Evolutionary conservation across 2,113 vertebrate genomes (phyloP).

Genomic region (Chrysemys picta): DNA sequence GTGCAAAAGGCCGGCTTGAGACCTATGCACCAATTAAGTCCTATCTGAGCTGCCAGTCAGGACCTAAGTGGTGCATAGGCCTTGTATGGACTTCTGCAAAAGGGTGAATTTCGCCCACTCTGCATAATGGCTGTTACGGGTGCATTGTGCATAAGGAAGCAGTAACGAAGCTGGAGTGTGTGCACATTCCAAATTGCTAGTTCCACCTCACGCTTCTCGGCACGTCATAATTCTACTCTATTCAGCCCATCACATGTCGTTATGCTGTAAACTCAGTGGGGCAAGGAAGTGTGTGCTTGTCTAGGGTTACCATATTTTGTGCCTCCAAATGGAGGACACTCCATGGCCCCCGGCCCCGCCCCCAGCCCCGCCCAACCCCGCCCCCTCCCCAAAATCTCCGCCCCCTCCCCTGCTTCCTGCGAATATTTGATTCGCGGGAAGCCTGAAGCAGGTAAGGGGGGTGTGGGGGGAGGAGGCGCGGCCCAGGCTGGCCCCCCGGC

Average conservation of each 20-base stretch:
- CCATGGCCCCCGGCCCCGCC: too few relatives aligned
- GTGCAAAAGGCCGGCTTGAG: background rate
- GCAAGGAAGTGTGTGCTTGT: background rate
- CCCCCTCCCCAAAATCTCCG: too few relatives aligned
- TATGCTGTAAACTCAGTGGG: background rate
- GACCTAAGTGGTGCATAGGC: background rate
- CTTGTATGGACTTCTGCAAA: background rate
- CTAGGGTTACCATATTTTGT: too few relatives aligned
- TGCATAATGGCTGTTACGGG: fast-evolving
- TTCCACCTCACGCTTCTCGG: background rate
- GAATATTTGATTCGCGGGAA: too few relatives aligned
- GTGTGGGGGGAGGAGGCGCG: too few relatives aligned
- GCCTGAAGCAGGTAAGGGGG: too few relatives aligned
- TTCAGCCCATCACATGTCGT: background rate
- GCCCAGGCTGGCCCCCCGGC: too few relatives aligned
- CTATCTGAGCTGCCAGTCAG: background rate
- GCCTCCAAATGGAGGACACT: too few relatives aligned
- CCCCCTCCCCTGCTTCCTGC: too few relatives aligned
- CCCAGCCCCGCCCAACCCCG: too few relatives aligned
- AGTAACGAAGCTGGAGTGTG: fast-evolving
- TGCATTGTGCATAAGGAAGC: background rate
- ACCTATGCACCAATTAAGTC: background rate
- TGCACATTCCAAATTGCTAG: background rate
- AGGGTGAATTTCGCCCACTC: background rate
- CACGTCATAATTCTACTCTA: background rate